A percentile compares a stretch with the other conserved stretches of the same genome.
Conservation (phyloP, 2,888 invertebrate genomes). For the Drosophila lacicola region DNA sequence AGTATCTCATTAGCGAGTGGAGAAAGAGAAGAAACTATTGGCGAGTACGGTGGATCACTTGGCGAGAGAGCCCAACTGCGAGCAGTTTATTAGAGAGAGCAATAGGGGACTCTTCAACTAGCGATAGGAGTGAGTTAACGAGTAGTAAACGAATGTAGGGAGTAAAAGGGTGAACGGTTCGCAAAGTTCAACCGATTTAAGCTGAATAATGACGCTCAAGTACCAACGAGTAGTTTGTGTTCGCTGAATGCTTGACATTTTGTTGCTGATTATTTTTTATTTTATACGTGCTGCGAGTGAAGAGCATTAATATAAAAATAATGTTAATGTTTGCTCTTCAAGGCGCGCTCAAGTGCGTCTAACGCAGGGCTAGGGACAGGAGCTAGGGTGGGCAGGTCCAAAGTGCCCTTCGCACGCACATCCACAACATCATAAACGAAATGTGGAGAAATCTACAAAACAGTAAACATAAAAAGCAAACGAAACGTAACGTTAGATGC, state of each 20-base stretch:
- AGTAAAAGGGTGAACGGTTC: not conserved
- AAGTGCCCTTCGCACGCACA: conserved; percentile 60
- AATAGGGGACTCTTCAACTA: too few relatives aligned
- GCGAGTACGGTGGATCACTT: too few relatives aligned
- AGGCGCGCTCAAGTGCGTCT: conserved; percentile 37
- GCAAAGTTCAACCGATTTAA: conserved; percentile 48
- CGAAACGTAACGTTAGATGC: conserved; percentile 78
- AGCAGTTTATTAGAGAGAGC: too few relatives aligned
- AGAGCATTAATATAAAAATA: conserved; percentile 78
- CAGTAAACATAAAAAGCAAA: conserved; percentile 78
- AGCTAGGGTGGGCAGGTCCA: conserved; percentile 18
- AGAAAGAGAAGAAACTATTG: too few relatives aligned
- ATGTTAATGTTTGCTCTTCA: conserved; percentile 72
- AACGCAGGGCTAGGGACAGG: not conserved
- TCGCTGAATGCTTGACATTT: conserved; percentile 24
- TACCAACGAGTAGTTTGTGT: conserved; percentile 27
- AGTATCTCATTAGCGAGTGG: too few relatives aligned
- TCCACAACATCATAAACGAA: conserved; percentile 62
- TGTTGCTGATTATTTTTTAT: conserved; percentile 24
- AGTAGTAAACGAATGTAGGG: too few relatives aligned
- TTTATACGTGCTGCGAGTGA: conserved; percentile 39
- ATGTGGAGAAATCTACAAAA: conserved; percentile 70
- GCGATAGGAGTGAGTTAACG: too few relatives aligned
- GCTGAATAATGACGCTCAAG: conserved; percentile 55
- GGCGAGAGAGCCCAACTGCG: too few relatives aligned